phyloP scores from a whole-genome alignment of 2,888 invertebrate genomes.

The Pandemis heparana region DNA sequence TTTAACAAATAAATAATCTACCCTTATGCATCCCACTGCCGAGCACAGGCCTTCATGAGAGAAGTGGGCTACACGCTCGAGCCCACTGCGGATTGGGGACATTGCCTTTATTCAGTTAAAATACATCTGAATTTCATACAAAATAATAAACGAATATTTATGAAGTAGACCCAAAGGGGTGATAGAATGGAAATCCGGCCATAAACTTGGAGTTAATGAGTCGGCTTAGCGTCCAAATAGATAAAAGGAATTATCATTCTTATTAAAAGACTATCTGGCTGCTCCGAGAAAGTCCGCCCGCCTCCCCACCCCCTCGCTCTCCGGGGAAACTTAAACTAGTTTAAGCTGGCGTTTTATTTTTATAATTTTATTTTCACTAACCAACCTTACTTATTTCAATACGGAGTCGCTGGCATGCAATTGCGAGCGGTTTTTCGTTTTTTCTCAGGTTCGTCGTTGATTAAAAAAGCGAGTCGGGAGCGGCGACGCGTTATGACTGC shows the following conservation, averaged over 20 bases:
- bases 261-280: constrained; percentile 38
- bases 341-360: constrained; percentile 36
- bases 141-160: constrained; percentile 38
- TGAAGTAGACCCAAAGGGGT: constrained; percentile 34
- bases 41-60: background rate
- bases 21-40: background rate
- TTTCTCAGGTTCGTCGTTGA: constrained; percentile 1
- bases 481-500: constrained; percentile 4
- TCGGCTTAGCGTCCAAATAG: constrained; percentile 39
- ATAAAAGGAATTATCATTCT: constrained; percentile 43
- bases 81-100: constrained; percentile 7
- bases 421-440: constrained; percentile 7
- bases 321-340: constrained; percentile 38
- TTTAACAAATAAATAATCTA: constrained; percentile 6
- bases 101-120: constrained; percentile 12
- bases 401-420: constrained; percentile 24
- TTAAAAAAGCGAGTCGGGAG: constrained; percentile 7
- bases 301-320: constrained; percentile 4
- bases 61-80: background rate
- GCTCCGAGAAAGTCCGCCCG: constrained; percentile 5
- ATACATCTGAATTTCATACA: constrained; percentile 20
- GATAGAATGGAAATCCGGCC: constrained; percentile 34
- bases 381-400: constrained; percentile 35
- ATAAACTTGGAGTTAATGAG: constrained; percentile 40
- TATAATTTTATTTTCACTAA: constrained; percentile 38